phyloP scores from a whole-genome alignment of 2,888 invertebrate genomes.

The Brachyptera risi region DNA sequence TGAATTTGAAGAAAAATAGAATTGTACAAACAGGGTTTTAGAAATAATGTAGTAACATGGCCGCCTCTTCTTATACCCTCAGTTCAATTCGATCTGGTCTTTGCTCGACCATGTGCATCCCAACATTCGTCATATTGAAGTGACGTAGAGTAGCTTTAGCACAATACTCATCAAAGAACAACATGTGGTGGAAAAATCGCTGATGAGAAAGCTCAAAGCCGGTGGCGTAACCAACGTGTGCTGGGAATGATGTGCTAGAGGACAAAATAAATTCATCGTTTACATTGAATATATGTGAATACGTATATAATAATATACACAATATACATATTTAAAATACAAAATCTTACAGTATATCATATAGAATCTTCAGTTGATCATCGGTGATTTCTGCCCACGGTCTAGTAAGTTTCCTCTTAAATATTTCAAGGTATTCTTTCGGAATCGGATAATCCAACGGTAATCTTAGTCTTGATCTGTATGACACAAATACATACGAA shows the following conservation, averaged over 20 bases:
- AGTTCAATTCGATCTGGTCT: too few relatives aligned
- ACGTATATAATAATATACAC: too few relatives aligned
- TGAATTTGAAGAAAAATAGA: too few relatives aligned
- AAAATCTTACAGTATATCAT: background rate
- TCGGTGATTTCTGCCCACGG: conserved; percentile 17
- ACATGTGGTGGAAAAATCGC: conserved; percentile 36
- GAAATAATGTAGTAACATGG: too few relatives aligned
- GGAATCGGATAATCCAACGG: conserved; percentile 21
- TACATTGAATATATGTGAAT: background rate
- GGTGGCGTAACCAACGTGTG: background rate
- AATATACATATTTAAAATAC: background rate
- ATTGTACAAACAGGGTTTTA: too few relatives aligned
- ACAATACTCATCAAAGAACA: conserved; percentile 42
- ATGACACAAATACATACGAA: too few relatives aligned
- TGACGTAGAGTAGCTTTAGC: conserved; percentile 38
- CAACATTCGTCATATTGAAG: conserved; percentile 38
- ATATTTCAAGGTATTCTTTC: background rate
- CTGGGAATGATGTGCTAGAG: background rate
- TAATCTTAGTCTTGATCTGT: background rate
- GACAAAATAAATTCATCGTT: background rate
- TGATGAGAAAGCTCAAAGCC: conserved; percentile 35
- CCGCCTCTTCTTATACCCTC: too few relatives aligned
- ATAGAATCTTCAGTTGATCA: background rate
- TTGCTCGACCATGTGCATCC: conserved; percentile 11
- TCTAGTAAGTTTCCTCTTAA: conserved; percentile 5